Percentiles rank a stretch among this genome's conserved stretches.
These are phyloP conservation scores for Thunnus thynnus DNA, from an alignment of 2,113 vertebrate genomes.

Conservation along the genomic window DNA sequence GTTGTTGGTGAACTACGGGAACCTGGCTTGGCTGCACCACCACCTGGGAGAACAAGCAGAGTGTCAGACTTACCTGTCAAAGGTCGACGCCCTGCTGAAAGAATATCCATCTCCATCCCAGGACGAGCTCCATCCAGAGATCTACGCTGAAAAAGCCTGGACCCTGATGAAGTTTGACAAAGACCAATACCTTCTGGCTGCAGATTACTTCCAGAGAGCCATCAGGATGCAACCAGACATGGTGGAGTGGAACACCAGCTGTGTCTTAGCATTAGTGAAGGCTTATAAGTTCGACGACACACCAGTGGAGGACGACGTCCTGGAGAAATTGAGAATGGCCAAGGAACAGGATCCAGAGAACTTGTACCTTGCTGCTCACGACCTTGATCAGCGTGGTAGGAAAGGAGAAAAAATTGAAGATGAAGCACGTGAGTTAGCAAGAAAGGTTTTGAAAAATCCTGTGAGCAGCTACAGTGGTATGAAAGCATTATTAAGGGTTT, in stretches of 20 bases:
- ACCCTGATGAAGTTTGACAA: no score
- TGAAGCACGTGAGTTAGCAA: conserved; percentile 28
- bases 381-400: background rate
- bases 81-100: conserved; percentile 27
- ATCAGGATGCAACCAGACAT: no score
- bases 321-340: conserved; percentile 59
- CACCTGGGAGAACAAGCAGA: conserved; percentile 16
- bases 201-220: no score
- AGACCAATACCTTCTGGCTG: no score
- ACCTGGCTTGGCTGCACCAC: no score
- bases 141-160: no score
- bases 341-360: conserved; percentile 62
- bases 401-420: conserved; percentile 2
- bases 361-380: conserved; percentile 41
- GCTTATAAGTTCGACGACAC: background rate
- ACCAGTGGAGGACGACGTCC: background rate
- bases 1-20: no score
- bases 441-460: conserved; percentile 41
- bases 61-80: conserved; percentile 49
- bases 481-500: conserved; percentile 28
- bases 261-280: conserved; percentile 8
- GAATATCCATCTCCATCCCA: conserved; percentile 47
- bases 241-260: conserved; percentile 70
- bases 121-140: no score
- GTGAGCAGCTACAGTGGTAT: conserved; percentile 60